A percentile compares a stretch with the other conserved stretches of the same genome.
Evolutionary conservation across 2,888 invertebrate genomes (phyloP).

Genomic region (Lottia gigantea): DNA sequence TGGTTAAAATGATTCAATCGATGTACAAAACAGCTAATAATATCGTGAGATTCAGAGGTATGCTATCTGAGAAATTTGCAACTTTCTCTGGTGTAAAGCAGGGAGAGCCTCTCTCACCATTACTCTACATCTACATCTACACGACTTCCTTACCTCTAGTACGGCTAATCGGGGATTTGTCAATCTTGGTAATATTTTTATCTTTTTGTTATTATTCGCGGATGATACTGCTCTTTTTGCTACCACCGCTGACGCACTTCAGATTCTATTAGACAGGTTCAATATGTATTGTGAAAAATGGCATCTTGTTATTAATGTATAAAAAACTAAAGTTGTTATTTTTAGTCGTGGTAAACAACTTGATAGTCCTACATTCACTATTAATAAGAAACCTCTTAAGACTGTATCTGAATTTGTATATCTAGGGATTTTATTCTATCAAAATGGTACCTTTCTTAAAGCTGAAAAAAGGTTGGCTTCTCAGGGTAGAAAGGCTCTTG

Average conservation of each 20-base stretch:
- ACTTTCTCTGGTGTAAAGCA: background rate
- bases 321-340: constrained; percentile 3
- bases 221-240: background rate
- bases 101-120: background rate
- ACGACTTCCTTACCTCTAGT: too few species aligned
- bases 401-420: constrained; percentile 1
- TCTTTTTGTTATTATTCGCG: background rate
- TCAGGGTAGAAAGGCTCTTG: background rate
- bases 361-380: background rate
- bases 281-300: background rate
- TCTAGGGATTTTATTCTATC: constrained; percentile 1
- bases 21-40: background rate
- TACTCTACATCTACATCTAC: background rate
- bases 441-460: background rate
- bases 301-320: background rate
- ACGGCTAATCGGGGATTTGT: background rate
- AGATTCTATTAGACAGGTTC: background rate
- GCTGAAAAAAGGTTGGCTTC: background rate
- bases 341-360: background rate
- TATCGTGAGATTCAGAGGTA: background rate
- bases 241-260: background rate
- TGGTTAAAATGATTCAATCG: background rate
- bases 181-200: background rate
- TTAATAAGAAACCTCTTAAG: background rate
- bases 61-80: background rate